These are phyloP conservation scores for Luperina nickerlii DNA, from an alignment of 2,888 invertebrate genomes.

Conservation along the genomic window DNA sequence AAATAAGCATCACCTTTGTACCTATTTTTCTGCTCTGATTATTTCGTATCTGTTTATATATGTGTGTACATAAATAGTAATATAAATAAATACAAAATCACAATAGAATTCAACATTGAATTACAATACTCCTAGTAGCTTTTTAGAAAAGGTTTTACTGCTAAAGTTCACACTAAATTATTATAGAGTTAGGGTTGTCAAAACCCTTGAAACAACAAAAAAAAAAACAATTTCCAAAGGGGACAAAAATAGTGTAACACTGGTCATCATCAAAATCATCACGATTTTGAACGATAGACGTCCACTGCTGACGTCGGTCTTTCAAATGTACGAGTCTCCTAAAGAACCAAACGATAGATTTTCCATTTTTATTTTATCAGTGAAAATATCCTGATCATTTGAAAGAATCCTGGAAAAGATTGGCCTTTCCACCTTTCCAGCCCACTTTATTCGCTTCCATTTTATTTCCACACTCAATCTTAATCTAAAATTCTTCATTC, in stretches of 20 bases:
- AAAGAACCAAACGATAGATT: background rate
- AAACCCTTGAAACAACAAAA: background rate
- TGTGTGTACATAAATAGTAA: too few relatives aligned
- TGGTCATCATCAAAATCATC: background rate
- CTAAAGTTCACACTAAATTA: background rate
- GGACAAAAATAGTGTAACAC: background rate
- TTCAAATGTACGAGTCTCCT: background rate
- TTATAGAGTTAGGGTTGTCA: background rate
- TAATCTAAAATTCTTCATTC: constrained; percentile 49
- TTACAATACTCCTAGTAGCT: background rate
- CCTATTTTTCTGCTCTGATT: too few relatives aligned
- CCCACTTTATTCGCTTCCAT: constrained; percentile 1
- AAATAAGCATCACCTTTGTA: too few relatives aligned
- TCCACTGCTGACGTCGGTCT: background rate
- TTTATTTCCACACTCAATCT: constrained; percentile 40
- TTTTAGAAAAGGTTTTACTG: background rate
- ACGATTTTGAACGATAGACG: background rate
- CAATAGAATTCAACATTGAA: too few relatives aligned
- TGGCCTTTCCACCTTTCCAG: constrained; percentile 7
- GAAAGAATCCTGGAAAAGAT: background rate
- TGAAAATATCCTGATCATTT: background rate
- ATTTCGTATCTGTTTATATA: too few relatives aligned
- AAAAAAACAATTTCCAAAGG: background rate
- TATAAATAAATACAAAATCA: too few relatives aligned
- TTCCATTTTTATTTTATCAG: background rate